Percentiles rank a stretch among this genome's conserved stretches.
These are phyloP conservation scores for Hemibagrus guttatus DNA, from an alignment of 2,797 vertebrate species.

Conservation along the genomic window DNA sequence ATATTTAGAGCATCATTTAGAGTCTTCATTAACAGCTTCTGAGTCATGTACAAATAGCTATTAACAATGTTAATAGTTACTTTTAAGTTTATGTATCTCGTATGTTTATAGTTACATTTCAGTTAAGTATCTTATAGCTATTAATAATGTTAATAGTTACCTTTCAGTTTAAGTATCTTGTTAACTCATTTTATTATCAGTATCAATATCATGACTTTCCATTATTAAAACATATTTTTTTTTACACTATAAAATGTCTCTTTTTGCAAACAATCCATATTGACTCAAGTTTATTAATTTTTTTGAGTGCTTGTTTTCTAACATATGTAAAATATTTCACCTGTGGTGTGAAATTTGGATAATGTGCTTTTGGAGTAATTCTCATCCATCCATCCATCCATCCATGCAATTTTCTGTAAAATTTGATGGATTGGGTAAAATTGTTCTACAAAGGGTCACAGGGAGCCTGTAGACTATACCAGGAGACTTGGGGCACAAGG, in stretches of 20 bases:
- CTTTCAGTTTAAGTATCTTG: not conserved
- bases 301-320: not conserved
- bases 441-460: too few species aligned
- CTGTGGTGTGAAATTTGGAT: not conserved
- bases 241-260: not conserved
- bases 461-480: too few species aligned
- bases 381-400: too few species aligned
- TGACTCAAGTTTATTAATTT: not conserved
- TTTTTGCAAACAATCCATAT: not conserved
- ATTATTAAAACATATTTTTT: not conserved
- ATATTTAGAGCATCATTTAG: not conserved
- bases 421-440: too few species aligned
- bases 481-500: too few species aligned
- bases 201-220: not conserved
- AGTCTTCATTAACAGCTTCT: not conserved
- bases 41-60: not conserved
- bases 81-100: not conserved
- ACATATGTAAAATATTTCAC: not conserved
- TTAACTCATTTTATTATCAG: not conserved
- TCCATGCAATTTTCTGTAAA: too few species aligned
- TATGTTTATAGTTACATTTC: too few species aligned
- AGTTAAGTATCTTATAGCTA: too few species aligned
- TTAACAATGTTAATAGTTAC: not conserved
- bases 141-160: not conserved
- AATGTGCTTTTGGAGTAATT: too few species aligned